Evolutionary conservation across 1,140 invertebrate species (phyloP).

Genomic region (Heliconius eleuchia): DNA sequence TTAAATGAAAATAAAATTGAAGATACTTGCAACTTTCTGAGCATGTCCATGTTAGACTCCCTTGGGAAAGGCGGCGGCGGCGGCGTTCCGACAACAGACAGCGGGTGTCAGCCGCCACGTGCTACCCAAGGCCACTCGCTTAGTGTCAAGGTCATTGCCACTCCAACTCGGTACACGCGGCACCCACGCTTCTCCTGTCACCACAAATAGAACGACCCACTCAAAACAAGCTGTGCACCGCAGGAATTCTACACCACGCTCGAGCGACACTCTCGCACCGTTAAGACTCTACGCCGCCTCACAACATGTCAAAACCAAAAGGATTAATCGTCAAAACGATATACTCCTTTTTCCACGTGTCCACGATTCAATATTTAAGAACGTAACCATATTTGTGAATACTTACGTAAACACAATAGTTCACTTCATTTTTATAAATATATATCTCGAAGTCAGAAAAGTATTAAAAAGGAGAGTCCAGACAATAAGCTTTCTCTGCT

Average conservation of each 20-base stretch:
- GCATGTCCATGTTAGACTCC: slow-evolving; percentile 75
- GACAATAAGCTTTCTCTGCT: no score
- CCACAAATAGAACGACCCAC: slow-evolving; percentile 78
- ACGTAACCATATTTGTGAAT: no score
- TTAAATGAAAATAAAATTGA: neutral
- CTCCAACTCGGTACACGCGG: slow-evolving; percentile 77
- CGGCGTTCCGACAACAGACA: slow-evolving; percentile 80
- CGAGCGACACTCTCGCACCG: slow-evolving; percentile 22
- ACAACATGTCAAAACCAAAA: neutral
- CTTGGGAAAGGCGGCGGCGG: slow-evolving; percentile 75
- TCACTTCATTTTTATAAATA: no score
- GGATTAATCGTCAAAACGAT: neutral
- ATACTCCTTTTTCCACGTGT: neutral
- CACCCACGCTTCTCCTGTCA: slow-evolving; percentile 79
- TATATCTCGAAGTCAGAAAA: no score
- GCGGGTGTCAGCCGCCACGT: slow-evolving; percentile 81
- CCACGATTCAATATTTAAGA: neutral
- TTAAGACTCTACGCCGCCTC: slow-evolving; percentile 18
- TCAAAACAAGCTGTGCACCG: slow-evolving; percentile 62
- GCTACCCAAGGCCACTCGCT: slow-evolving; percentile 81
- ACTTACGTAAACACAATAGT: no score
- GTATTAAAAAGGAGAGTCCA: no score
- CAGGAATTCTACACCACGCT: slow-evolving; percentile 53
- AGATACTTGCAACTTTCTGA: slow-evolving; percentile 40
- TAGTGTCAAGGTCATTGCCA: slow-evolving; percentile 81